A percentile compares a stretch with the other conserved stretches of the same genome.
phyloP scores from a whole-genome alignment of 1,140 invertebrate species.

The Galendromus occidentalis region DNA sequence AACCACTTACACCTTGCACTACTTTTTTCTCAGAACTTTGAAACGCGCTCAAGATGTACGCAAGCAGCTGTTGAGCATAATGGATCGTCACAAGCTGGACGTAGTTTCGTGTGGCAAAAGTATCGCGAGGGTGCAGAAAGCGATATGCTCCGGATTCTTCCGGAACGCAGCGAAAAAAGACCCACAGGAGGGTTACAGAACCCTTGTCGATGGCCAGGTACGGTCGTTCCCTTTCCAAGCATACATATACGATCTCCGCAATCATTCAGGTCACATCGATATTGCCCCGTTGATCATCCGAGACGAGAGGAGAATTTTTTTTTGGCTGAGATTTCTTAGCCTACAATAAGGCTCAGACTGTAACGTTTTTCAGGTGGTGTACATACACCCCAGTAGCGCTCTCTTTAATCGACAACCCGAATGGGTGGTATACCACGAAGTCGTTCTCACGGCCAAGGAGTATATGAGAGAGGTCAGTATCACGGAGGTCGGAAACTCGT shows the following conservation, averaged over 20 bases:
- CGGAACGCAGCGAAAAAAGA: slow-evolving; percentile 97
- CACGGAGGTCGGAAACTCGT: too few relatives aligned
- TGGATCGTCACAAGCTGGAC: slow-evolving; percentile 95
- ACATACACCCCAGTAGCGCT: slow-evolving; percentile 95
- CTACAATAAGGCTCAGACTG: too few relatives aligned
- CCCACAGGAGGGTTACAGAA: slow-evolving; percentile 94
- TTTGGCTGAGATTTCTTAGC: too few relatives aligned
- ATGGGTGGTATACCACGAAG: slow-evolving; percentile 97
- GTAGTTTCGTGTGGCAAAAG: slow-evolving; percentile 91
- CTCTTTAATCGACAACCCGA: slow-evolving; percentile 95
- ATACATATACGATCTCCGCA: too few relatives aligned
- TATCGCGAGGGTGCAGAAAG: slow-evolving; percentile 85
- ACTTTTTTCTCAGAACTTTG: slow-evolving; percentile 42
- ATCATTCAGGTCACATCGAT: too few relatives aligned
- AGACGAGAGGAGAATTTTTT: too few relatives aligned
- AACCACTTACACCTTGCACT: background rate
- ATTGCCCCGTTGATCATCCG: too few relatives aligned
- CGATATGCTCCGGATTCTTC: slow-evolving; percentile 97
- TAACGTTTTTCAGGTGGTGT: slow-evolving; percentile 45
- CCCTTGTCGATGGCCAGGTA: slow-evolving; percentile 76
- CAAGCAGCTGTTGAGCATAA: slow-evolving; percentile 91
- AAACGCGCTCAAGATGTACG: slow-evolving; percentile 94
- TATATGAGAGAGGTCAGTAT: slow-evolving; percentile 83
- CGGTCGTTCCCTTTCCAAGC: too few relatives aligned
- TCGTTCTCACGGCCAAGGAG: slow-evolving; percentile 97